Conservation (phyloP, 2,797 vertebrate genomes). For the Pipistrellus pygmaeus region DNA sequence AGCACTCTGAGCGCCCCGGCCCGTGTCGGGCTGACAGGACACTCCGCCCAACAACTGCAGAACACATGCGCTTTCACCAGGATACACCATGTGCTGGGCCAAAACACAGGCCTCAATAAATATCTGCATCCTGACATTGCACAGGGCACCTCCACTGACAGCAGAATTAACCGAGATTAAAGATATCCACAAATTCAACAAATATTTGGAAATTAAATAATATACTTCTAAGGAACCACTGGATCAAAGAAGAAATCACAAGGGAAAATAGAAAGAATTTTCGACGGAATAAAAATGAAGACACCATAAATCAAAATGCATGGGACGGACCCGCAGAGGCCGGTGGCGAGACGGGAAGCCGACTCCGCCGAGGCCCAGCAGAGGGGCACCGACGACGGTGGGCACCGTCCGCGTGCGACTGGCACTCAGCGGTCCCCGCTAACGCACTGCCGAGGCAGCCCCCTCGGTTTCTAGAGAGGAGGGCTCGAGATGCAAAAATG, state of each 20-base stretch:
- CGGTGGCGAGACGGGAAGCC: background rate
- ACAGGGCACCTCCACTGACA: conserved; percentile 24
- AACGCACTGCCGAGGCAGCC: fast-evolving
- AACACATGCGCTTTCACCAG: background rate
- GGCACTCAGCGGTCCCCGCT: background rate
- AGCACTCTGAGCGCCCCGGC: background rate
- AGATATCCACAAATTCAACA: conserved; percentile 39
- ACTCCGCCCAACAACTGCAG: conserved; percentile 34
- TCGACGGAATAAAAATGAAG: conserved; percentile 51
- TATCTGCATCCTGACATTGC: background rate
- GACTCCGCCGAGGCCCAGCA: background rate
- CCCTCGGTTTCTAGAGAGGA: background rate
- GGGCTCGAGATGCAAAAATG: background rate
- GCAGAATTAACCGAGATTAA: conserved; percentile 54
- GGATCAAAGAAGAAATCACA: conserved; percentile 49
- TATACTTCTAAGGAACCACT: conserved; percentile 14
- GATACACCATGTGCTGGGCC: background rate
- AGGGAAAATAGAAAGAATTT: conserved; percentile 2
- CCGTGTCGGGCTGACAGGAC: background rate
- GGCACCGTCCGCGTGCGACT: background rate
- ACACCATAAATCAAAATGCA: background rate
- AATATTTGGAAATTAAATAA: conserved; percentile 57
- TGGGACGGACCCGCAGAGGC: background rate
- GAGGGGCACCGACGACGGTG: background rate
- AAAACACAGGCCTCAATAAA: background rate